Percentiles rank a stretch among this genome's conserved stretches.
Conservation (phyloP, 2,888 invertebrate genomes). For the Flexamia atlantica region DNA sequence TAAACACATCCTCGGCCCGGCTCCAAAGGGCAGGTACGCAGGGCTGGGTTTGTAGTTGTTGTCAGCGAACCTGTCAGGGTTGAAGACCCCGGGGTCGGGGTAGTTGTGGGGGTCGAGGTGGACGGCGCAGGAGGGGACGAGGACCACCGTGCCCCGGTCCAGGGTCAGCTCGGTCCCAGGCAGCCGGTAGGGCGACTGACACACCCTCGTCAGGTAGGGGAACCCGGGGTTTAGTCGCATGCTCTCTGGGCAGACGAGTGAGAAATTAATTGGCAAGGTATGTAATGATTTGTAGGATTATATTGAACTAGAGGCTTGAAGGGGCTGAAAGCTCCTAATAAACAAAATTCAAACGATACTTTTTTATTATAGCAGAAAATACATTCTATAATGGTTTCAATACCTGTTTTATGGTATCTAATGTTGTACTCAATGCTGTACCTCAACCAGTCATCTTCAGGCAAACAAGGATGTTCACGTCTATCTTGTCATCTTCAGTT, state of each 20-base stretch:
- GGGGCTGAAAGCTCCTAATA: no score
- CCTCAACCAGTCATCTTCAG: no score
- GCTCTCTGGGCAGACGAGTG: conserved; percentile 8
- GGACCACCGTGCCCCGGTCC: neutral
- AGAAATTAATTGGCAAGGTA: neutral
- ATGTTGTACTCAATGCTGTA: no score
- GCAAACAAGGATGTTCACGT: no score
- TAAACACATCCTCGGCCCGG: conserved; percentile 35
- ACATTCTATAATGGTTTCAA: no score
- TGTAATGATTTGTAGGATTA: no score
- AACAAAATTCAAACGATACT: no score
- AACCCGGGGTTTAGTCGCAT: neutral
- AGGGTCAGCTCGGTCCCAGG: conserved; percentile 8
- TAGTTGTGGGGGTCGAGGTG: conserved; percentile 37
- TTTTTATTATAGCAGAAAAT: no score
- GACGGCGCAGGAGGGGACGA: conserved; percentile 16
- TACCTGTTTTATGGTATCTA: no score
- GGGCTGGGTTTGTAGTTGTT: conserved; percentile 14
- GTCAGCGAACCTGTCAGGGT: conserved; percentile 37
- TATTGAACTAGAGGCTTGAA: no score
- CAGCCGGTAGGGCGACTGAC: conserved; percentile 12
- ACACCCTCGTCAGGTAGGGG: conserved; percentile 11
- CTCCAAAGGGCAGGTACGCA: conserved; percentile 22
- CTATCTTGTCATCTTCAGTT: no score
- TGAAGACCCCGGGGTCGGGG: conserved; percentile 14